A percentile compares a stretch with the other conserved stretches of the same genome.
These are phyloP conservation scores for Notothenia coriiceps DNA, from an alignment of 2,113 vertebrate genomes.

Conservation along the genomic window DNA sequence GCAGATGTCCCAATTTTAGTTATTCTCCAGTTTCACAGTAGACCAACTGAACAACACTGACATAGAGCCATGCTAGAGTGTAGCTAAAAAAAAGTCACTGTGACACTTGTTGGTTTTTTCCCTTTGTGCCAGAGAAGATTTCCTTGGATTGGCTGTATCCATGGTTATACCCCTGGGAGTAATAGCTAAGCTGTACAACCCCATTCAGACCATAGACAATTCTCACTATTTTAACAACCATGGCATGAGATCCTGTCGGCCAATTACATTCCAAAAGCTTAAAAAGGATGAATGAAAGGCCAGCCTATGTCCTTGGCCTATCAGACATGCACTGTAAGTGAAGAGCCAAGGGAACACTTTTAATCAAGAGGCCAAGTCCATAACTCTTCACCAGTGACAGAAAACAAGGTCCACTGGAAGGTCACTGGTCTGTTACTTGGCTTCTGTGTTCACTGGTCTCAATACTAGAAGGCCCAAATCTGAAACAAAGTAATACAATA, in stretches of 20 bases:
- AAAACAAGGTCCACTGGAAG: conserved; percentile 44
- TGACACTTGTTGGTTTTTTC: conserved; percentile 5
- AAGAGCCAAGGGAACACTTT: conserved; percentile 39
- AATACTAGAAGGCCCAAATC: neutral
- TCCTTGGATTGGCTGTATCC: conserved; percentile 41
- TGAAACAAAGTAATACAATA: too few species aligned
- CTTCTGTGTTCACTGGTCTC: conserved; percentile 7
- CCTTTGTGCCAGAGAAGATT: conserved; percentile 27
- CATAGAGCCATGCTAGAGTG: neutral
- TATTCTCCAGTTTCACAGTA: conserved; percentile 41
- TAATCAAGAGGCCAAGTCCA: conserved; percentile 29
- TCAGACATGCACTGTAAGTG: conserved; percentile 18
- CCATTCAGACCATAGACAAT: conserved; percentile 35
- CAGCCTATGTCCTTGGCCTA: conserved; percentile 33
- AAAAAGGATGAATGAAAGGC: conserved; percentile 44
- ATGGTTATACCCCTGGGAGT: conserved; percentile 35
- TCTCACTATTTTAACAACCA: conserved; percentile 39
- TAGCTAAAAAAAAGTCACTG: conserved; percentile 16
- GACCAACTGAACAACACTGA: neutral
- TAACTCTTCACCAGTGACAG: conserved; percentile 51
- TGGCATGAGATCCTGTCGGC: conserved; percentile 22
- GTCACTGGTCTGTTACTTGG: conserved; percentile 28
- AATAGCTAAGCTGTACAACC: conserved; percentile 15
- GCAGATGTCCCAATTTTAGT: conserved; percentile 45
- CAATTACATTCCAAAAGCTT: conserved; percentile 41